These are phyloP conservation scores for Acanthochromis polyacanthus DNA, from an alignment of 2,113 vertebrate genomes.

Conservation along the genomic window DNA sequence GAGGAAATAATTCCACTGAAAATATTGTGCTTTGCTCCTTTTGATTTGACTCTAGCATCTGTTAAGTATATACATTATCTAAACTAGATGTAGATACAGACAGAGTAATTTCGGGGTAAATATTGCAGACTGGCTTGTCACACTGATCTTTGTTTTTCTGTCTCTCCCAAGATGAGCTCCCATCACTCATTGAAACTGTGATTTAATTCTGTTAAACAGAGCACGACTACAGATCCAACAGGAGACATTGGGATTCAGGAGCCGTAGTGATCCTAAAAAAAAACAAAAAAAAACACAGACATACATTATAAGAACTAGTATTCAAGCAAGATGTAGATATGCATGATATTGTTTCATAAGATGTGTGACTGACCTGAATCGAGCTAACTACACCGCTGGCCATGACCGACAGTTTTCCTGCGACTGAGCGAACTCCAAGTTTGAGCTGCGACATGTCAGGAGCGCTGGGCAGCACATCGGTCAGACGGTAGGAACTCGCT, in stretches of 20 bases:
- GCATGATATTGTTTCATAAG: not conserved
- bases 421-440: conserved; percentile 92
- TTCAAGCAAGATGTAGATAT: not conserved
- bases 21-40: conserved; percentile 40
- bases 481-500: conserved; percentile 89
- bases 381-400: conserved; percentile 95
- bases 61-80: conserved; percentile 17
- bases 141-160: not conserved
- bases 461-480: conserved; percentile 89
- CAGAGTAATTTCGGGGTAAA: conserved; percentile 7
- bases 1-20: not conserved
- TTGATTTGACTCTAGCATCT: conserved; percentile 1
- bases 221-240: not conserved
- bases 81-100: conserved; percentile 39
- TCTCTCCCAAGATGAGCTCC: not conserved
- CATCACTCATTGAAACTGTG: conserved; percentile 27
- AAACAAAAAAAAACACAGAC: not conserved
- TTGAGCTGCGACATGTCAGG: conserved; percentile 96
- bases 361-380: conserved; percentile 89
- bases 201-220: not conserved
- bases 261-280: conserved; percentile 83
- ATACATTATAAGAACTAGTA: not conserved
- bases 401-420: conserved; percentile 94
- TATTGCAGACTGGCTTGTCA: conserved; percentile 19
- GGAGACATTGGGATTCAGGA: conserved; percentile 64